Percentiles rank a stretch among this genome's conserved stretches.
These are phyloP conservation scores for Cephalopterus ornatus DNA, from an alignment of 2,113 vertebrate species.

Conservation along the genomic window DNA sequence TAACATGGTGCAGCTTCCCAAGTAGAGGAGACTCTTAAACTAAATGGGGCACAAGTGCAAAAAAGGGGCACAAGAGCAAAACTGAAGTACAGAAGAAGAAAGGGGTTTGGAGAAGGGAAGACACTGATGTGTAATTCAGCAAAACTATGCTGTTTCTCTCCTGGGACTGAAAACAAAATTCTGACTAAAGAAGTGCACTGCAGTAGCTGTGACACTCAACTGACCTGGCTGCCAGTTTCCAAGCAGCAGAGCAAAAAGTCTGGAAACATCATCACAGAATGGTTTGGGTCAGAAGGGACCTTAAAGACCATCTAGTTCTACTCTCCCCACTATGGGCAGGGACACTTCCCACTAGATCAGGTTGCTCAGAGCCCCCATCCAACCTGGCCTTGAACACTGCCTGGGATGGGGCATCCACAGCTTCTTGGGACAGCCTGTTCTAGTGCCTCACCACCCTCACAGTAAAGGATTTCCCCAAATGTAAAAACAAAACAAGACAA, in stretches of 20 bases:
- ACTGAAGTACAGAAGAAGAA: not conserved
- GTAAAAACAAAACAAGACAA: not conserved
- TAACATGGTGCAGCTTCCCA: not conserved
- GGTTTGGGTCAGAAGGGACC: not conserved
- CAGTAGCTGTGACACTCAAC: not conserved
- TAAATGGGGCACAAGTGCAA: not conserved
- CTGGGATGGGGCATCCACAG: not conserved
- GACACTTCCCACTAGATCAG: not conserved
- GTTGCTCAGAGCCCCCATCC: not conserved
- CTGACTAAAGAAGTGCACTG: not conserved
- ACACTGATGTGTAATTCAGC: not conserved
- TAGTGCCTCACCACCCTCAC: rapidly evolving
- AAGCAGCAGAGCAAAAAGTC: not conserved
- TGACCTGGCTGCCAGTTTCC: not conserved
- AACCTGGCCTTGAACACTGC: not conserved
- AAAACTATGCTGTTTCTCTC: not conserved
- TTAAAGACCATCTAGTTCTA: not conserved
- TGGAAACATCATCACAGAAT: not conserved
- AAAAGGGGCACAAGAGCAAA: not conserved
- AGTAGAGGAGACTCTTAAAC: not conserved
- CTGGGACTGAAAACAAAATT: not conserved
- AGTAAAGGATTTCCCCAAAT: not conserved
- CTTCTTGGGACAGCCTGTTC: not conserved
- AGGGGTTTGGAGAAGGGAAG: not conserved
- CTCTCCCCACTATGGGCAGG: not conserved